Base-by-base conservation (phyloP, 2,797 vertebrate species). In the Cichlasoma orientale region DNA sequence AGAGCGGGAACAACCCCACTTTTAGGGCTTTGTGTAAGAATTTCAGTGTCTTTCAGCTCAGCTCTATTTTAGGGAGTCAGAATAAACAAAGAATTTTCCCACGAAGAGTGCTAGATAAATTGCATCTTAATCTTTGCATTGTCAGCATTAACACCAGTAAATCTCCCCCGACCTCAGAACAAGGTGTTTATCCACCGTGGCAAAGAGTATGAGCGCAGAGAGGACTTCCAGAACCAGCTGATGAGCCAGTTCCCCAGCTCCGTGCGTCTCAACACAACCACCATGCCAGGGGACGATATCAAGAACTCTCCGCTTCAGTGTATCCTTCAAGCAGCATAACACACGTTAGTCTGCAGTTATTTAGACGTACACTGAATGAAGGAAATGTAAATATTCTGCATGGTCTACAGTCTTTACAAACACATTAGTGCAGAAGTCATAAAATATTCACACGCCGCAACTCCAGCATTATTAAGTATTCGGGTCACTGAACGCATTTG, bases 131-230 rank as follows among this genome's bases (percentile, higher is more conserved):
- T 69, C 2, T 11, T 41, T 53, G 36, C 23, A 29, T 58, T 41
- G 25, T 16, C 7, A 18, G 38, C 29, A 16, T 21, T 56, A 72
- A 83, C 23, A 33, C n/a, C 27, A 4, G 3, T 69, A 41, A 1
- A 57, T 86, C 79, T 31, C 27, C 12, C 25, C 2, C 79, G 47
- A 33, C 70, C 76, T 56, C 94, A 99, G 98, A 98, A 99, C 94
- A 99, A 98, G 88, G 96, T 99, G 61, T 99, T 99, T 89, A 99
- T 99, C 92, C 98, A 99, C 87, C 97, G 98, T 1, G 98, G 98
- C 10, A 99, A 99, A 83, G 98, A 99, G 82, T 99, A 99, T 1
- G 98, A 99, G 90, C 95, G 98, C 47, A 95, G 98, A 82, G 98
- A 99, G 88, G 98, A 99, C 84, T 99, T 99, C 92, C 97, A 99